Percentiles rank a stretch among this genome's conserved stretches.
phyloP scores from a whole-genome alignment of 1,140 invertebrate genomes.

The Scylla paramamosain region DNA sequence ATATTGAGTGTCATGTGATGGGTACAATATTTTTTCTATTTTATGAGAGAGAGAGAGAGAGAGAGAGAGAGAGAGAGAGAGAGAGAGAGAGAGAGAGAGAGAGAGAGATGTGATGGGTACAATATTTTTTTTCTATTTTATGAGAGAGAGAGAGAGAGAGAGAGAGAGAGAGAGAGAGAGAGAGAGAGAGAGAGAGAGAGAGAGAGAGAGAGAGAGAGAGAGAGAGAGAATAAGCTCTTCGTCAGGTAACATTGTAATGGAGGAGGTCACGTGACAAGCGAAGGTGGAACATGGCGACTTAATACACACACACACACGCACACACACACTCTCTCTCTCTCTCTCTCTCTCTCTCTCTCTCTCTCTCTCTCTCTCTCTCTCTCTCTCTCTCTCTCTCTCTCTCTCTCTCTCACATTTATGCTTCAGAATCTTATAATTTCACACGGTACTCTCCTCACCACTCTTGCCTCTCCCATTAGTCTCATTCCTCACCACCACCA shows the following conservation, averaged over 20 bases:
- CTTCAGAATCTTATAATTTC: no score
- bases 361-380: constrained; percentile 14
- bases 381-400: constrained; percentile 20
- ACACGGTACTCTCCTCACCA: no score
- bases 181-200: constrained; percentile 18
- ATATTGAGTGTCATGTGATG: no score
- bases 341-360: background rate
- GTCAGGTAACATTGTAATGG: background rate
- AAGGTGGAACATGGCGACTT: no score
- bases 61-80: background rate
- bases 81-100: constrained; percentile 17
- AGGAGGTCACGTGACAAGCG: no score
- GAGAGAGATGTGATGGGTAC: background rate
- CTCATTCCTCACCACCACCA: background rate
- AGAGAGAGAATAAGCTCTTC: background rate
- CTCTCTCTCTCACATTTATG: background rate
- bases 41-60: constrained; percentile 3
- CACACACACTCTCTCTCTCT: no score
- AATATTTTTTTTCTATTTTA: no score
- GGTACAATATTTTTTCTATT: no score
- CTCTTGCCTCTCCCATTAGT: background rate
- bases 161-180: background rate
- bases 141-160: constrained; percentile 4
- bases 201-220: constrained; percentile 1
- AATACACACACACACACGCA: no score